Evolutionary conservation across 2,888 invertebrate species (phyloP).

Genomic region (Stenodema calcarata): DNA sequence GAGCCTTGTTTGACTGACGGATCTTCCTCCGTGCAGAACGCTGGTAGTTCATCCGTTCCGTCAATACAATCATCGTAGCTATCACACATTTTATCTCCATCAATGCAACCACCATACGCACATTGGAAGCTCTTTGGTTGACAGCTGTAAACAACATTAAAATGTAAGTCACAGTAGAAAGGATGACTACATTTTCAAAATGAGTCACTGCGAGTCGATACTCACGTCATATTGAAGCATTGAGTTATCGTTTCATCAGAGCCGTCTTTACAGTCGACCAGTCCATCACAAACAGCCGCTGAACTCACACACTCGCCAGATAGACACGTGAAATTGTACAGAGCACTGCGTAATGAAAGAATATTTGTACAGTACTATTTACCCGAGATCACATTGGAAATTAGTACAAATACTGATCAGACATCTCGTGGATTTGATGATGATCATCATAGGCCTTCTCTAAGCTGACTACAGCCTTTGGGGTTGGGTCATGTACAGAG

Average conservation of each 20-base stretch:
- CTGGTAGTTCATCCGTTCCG: constrained; percentile 63
- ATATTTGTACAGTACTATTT: no score
- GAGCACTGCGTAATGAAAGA: neutral
- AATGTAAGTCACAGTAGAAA: no score
- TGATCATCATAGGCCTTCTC: no score
- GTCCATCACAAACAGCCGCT: constrained; percentile 57
- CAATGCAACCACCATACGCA: constrained; percentile 70
- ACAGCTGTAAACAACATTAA: constrained; percentile 61
- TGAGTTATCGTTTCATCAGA: constrained; percentile 57
- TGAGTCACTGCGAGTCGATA: neutral
- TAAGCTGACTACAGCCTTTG: no score
- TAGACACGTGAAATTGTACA: constrained; percentile 56
- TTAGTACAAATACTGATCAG: no score
- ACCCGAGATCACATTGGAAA: no score
- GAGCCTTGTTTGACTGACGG: neutral
- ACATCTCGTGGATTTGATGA: no score
- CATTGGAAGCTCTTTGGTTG: constrained; percentile 67
- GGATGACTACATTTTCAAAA: no score
- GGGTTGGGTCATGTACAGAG: no score
- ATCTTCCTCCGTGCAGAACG: neutral
- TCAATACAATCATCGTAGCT: constrained; percentile 64
- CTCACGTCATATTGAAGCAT: constrained; percentile 52
- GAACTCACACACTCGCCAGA: constrained; percentile 57
- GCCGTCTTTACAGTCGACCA: constrained; percentile 56
- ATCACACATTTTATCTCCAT: constrained; percentile 66